phyloP scores from a whole-genome alignment of 2,888 invertebrate species.

The Drosophila vallismaia region DNA sequence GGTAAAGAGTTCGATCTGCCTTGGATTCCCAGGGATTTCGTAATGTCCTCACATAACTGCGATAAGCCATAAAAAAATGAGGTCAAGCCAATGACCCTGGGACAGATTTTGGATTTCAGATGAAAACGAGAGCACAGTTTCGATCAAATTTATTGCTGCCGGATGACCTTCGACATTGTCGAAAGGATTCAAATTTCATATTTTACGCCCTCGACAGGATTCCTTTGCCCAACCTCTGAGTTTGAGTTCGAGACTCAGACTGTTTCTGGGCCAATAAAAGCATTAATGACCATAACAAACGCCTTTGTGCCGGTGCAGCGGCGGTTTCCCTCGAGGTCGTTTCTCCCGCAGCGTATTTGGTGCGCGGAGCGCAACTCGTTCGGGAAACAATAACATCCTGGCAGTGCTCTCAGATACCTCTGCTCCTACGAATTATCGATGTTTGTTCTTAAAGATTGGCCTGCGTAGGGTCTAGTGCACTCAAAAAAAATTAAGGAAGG shows the following conservation, averaged over 20 bases:
- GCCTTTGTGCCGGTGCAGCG: slow-evolving; percentile 61
- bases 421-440: slow-evolving; percentile 19
- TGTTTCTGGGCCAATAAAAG: slow-evolving; percentile 73
- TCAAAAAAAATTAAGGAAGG: background rate
- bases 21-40: slow-evolving; percentile 62
- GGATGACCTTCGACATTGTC: slow-evolving; percentile 66
- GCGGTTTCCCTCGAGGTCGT: slow-evolving; percentile 68
- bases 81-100: slow-evolving; percentile 24
- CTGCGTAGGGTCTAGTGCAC: slow-evolving; percentile 8
- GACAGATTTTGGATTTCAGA: slow-evolving; percentile 52
- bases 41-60: slow-evolving; percentile 44
- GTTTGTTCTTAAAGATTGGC: slow-evolving; percentile 22
- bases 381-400: slow-evolving; percentile 19
- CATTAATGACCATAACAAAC: slow-evolving; percentile 80
- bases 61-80: slow-evolving; percentile 41
- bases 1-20: slow-evolving; percentile 45
- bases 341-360: slow-evolving; percentile 76
- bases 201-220: slow-evolving; percentile 68
- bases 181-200: slow-evolving; percentile 68
- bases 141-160: slow-evolving; percentile 58
- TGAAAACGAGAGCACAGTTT: slow-evolving; percentile 59
- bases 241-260: slow-evolving; percentile 1
- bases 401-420: slow-evolving; percentile 16
- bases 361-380: slow-evolving; percentile 65
- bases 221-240: slow-evolving; percentile 20